Conservation (phyloP, 2,113 vertebrate genomes). For the Macrotis lagotis region DNA sequence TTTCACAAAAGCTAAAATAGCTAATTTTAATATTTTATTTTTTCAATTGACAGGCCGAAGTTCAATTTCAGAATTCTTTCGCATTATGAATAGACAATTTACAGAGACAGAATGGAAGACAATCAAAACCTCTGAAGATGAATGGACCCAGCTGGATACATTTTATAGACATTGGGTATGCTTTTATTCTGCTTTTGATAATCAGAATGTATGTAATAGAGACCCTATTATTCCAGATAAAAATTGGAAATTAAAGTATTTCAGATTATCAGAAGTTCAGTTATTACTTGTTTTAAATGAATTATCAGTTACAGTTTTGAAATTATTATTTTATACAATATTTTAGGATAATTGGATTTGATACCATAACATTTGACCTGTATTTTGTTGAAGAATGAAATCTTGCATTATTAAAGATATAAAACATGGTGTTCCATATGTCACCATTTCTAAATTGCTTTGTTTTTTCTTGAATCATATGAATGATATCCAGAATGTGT, state of each 20-base stretch:
- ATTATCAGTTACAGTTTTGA: constrained; percentile 16
- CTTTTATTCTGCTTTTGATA: constrained; percentile 54
- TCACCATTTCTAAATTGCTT: constrained; percentile 14
- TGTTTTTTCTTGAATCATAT: constrained; percentile 23
- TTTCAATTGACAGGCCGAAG: constrained; percentile 88
- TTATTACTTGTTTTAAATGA: neutral
- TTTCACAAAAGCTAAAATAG: constrained; percentile 29
- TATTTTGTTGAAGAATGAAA: neutral
- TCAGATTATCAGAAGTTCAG: neutral
- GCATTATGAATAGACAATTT: constrained; percentile 97
- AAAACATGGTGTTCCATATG: constrained; percentile 13
- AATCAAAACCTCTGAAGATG: constrained; percentile 88
- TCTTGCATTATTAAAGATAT: constrained; percentile 26
- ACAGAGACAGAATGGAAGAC: constrained; percentile 92
- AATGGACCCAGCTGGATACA: constrained; percentile 91
- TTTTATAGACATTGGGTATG: constrained; percentile 98
- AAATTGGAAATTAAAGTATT: constrained; percentile 9
- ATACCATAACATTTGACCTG: constrained; percentile 18
- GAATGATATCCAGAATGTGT: neutral
- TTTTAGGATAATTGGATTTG: neutral
- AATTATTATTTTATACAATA: neutral
- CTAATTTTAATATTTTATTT: constrained; percentile 67
- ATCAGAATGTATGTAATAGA: neutral
- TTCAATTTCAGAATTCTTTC: constrained; percentile 94
- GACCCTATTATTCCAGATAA: constrained; percentile 34